Percentiles rank a stretch among this genome's conserved stretches.
Evolutionary conservation across 1,140 invertebrate species (phyloP).

Genomic region (Mizuhopecten yessoensis): DNA sequence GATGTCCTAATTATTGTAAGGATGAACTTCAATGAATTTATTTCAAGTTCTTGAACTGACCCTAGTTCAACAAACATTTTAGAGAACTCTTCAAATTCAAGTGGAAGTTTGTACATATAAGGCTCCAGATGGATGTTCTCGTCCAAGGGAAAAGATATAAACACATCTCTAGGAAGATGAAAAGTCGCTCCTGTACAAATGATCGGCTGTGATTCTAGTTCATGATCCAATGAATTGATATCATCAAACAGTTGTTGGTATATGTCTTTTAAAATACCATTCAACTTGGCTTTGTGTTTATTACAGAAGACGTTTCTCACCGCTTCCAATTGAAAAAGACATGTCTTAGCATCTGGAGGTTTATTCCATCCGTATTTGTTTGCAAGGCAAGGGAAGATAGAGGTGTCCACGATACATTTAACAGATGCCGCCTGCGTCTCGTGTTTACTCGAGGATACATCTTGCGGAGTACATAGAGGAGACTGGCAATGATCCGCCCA

Average conservation of each 20-base stretch:
- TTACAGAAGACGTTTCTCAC: not conserved
- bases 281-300: not conserved
- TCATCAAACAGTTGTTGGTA: not conserved
- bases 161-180: not conserved
- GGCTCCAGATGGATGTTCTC: conserved; percentile 33
- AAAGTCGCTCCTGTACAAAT: not conserved
- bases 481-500: not conserved
- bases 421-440: not conserved
- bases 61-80: not conserved
- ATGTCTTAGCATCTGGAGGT: not conserved
- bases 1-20: not conserved
- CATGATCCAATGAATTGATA: not conserved
- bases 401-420: not conserved
- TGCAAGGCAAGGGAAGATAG: not conserved
- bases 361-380: not conserved
- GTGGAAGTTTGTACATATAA: conserved; percentile 41
- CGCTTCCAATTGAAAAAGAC: not conserved
- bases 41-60: not conserved
- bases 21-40: conserved; percentile 23
- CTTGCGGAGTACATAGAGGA: not conserved
- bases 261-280: not conserved
- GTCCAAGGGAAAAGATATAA: not conserved
- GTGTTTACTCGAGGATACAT: not conserved
- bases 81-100: not conserved
- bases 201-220: not conserved